Conservation (phyloP, 1,140 invertebrate species). For the Drosophila neocordata region DNA sequence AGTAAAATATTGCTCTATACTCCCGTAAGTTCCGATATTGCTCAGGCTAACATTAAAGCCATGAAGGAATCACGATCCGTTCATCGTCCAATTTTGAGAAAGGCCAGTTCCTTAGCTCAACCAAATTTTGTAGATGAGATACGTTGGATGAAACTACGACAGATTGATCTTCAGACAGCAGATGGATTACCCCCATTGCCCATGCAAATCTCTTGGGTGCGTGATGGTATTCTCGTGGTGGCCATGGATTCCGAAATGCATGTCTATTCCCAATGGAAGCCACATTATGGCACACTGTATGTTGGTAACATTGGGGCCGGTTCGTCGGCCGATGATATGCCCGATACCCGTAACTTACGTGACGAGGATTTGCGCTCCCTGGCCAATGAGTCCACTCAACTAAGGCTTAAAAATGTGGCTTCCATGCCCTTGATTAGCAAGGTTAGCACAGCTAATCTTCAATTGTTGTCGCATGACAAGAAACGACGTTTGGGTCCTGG, state of each 20-base stretch:
- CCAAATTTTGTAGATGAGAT: slow-evolving; percentile 93
- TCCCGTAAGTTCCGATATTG: slow-evolving; percentile 93
- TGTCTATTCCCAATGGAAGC: slow-evolving; percentile 99
- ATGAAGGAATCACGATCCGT: slow-evolving; percentile 92
- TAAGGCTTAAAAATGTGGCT: slow-evolving; percentile 87
- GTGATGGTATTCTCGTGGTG: slow-evolving; percentile 98
- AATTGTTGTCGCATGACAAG: slow-evolving; percentile 88
- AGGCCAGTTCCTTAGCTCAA: slow-evolving; percentile 93
- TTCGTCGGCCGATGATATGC: slow-evolving; percentile 60
- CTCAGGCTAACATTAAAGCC: slow-evolving; percentile 93
- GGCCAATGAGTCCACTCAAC: slow-evolving; percentile 88
- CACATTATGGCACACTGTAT: slow-evolving; percentile 76
- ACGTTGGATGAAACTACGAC: slow-evolving; percentile 97
- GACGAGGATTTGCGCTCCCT: slow-evolving; percentile 91
- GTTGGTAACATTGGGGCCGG: slow-evolving; percentile 25
- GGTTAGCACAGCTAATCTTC: slow-evolving; percentile 92
- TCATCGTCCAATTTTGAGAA: slow-evolving; percentile 91
- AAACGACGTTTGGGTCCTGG: slow-evolving; percentile 80
- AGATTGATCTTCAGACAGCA: slow-evolving; percentile 95
- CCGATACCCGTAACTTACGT: slow-evolving; percentile 89
- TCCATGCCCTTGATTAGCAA: slow-evolving; percentile 91
- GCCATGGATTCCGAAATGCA: slow-evolving; percentile 99
- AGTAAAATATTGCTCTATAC: slow-evolving; percentile 95
- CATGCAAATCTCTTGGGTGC: slow-evolving; percentile 99
- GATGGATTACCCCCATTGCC: slow-evolving; percentile 97